Evolutionary conservation across 2,113 vertebrate species (phyloP), one percentile per base, ranked within the genome.

Genomic region (Hippocampus guttulatus): DNA sequence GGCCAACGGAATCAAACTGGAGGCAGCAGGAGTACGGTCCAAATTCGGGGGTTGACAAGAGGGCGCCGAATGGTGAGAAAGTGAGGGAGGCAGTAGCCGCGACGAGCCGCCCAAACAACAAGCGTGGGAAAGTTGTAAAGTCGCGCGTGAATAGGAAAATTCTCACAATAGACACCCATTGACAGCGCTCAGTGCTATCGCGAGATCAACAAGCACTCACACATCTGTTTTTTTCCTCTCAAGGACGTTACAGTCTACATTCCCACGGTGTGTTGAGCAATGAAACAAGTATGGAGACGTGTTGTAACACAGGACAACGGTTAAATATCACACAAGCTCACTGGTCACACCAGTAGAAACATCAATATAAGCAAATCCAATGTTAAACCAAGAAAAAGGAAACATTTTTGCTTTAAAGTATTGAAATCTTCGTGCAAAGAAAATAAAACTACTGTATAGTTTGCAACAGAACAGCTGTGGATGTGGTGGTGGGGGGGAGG

Each of bases 81-180:
- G 68, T 65, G 64, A 66, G 67, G 77, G 23, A 20, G 52, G 52
- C 10, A 61, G 64, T 62, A 68, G 49, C 70, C 66, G 62, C 47
- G 70, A 78, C 67, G 51, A 81, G 81, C 74, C 78, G 77, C 75
- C 86, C 82, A 78, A 89, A 88, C 78, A 87, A 89, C 89, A 90
- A 81, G 85, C 92, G 92, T 93, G 92, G 91, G 91, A 93, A 93
- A 92, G 86, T 91, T 91, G 1, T 27, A 14, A 79, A 75, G 11
- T 76, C 82, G 45, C 91, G 90, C 89, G 89, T 87, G 85, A 92
- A 18, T 33, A 14, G 11, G 30, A 87, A 89, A 88, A 84, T 81
- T 88, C 87, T 82, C 81, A 84, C 73, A 64, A 78, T 85, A 76
- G 76, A 87, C 84, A 75, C 45, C 33, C 80, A 81, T 74, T 45